Evolutionary conservation across 2,113 vertebrate genomes (phyloP).

Genomic region (Poicephalus meyeri): DNA sequence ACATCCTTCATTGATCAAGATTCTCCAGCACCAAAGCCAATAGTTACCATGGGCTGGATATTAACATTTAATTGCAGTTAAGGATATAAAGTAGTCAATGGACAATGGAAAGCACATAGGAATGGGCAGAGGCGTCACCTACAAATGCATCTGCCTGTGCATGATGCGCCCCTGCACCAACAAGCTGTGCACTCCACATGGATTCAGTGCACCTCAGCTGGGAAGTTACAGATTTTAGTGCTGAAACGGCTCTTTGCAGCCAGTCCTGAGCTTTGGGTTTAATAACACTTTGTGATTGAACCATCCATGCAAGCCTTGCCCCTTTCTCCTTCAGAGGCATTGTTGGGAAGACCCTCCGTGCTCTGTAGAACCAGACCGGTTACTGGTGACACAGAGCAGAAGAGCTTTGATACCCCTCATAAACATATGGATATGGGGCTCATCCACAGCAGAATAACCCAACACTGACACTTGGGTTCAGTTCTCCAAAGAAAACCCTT

Average conservation of each 20-base stretch:
- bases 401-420: background rate
- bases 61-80: background rate
- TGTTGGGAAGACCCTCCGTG: background rate
- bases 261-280: background rate
- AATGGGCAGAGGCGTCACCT: background rate
- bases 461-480: background rate
- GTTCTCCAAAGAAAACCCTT: background rate
- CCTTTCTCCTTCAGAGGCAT: background rate
- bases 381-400: background rate
- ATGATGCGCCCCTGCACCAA: background rate
- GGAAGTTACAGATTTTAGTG: background rate
- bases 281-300: background rate
- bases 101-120: background rate
- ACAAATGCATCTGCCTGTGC: background rate
- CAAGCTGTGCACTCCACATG: background rate
- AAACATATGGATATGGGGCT: rapidly evolving
- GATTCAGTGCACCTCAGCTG: background rate
- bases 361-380: background rate
- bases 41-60: background rate
- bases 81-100: background rate
- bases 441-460: background rate
- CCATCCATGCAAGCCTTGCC: background rate
- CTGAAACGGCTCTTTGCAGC: background rate
- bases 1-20: background rate
- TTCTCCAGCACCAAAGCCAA: background rate